A percentile compares a stretch with the other conserved stretches of the same genome.
Conservation (phyloP, 2,797 vertebrate genomes). For the Cynodonichthys magdalenae region DNA sequence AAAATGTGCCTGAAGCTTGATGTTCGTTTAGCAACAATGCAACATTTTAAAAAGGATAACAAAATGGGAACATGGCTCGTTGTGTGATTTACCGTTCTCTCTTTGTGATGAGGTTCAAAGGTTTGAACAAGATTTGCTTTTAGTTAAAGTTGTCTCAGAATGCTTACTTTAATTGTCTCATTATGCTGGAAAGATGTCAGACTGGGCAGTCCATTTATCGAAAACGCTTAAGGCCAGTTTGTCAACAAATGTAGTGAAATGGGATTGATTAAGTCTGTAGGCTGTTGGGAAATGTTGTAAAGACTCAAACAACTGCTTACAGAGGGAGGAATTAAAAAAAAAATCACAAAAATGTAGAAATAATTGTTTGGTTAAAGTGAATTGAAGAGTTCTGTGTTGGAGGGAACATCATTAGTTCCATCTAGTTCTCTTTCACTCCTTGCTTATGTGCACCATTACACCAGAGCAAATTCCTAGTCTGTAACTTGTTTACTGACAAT, state of each 20-base stretch:
- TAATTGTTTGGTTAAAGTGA: not conserved
- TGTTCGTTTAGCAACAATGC: conserved; percentile 2
- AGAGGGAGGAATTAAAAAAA: not conserved
- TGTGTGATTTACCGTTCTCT: conserved; percentile 7
- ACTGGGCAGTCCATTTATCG: conserved; percentile 8
- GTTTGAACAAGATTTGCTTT: conserved; percentile 1
- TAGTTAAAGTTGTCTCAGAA: conserved; percentile 18
- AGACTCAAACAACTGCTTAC: not conserved
- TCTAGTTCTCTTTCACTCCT: too few relatives aligned
- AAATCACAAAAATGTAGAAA: not conserved
- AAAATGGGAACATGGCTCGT: not conserved
- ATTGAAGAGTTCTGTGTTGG: conserved; percentile 12
- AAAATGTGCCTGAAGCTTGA: not conserved
- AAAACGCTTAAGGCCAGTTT: conserved; percentile 24
- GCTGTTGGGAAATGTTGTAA: not conserved
- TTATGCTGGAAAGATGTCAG: conserved; percentile 21
- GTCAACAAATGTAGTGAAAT: conserved; percentile 18
- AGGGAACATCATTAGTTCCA: conserved; percentile 7
- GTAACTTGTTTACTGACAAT: too few relatives aligned
- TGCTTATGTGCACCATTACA: too few relatives aligned
- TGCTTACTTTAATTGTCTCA: conserved; percentile 30
- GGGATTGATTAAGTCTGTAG: conserved; percentile 3
- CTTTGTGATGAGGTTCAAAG: conserved; percentile 6
- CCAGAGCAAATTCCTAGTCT: too few relatives aligned
- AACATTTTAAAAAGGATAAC: not conserved